Evolutionary conservation across 1,140 invertebrate species (phyloP), one percentile per base, ranked within the genome.

Genomic region (Drosophila ohnishii): DNA sequence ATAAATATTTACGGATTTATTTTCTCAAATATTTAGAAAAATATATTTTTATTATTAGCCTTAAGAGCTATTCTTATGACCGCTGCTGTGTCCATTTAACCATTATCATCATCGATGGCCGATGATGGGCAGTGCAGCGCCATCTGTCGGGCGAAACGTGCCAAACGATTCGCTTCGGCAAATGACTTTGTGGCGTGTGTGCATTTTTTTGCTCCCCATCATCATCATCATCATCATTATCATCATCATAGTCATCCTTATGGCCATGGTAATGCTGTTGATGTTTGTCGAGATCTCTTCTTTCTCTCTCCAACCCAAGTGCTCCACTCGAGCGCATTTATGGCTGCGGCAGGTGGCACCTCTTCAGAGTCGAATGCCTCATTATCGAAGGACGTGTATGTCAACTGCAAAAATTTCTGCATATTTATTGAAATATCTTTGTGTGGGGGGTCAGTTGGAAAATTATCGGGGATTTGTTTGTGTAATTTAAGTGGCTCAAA

Each of bases 151-250:
- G 35, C 51, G 50, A 42, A 65, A 65, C 58, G 65, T 85, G 74
- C 69, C 59, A 42, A 60, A 75, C 47, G 63, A 57, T 62, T 72
- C 40, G 58, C 42, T 66, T 75, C 57, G 59, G 47, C 59, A 79
- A 85, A 85, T 74, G 78, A 75, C 82, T 85, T 86, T 78, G 42
- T 85, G 47, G 75, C 75, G 83, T 79, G 83, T 77, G 51, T 44
- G 73, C 73, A 73, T 35, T 73, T 61, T 53, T 51, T 34, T 69
- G 32, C 55, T n/a, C 45, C 48, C 64, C 45, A 35, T 34, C 16
- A 60, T 48, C 61, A 51, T 57, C 28, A 57, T 47, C 37, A 64
- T 39, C 11, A 55, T 59, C 32, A 59, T 53, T 51, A 58, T 57
- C 37, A 51, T 53, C 13, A 51, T 61, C 19, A 3, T n/a, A 16